phyloP scores from a whole-genome alignment of 1,140 invertebrate genomes.

The Panulirus ornatus region DNA sequence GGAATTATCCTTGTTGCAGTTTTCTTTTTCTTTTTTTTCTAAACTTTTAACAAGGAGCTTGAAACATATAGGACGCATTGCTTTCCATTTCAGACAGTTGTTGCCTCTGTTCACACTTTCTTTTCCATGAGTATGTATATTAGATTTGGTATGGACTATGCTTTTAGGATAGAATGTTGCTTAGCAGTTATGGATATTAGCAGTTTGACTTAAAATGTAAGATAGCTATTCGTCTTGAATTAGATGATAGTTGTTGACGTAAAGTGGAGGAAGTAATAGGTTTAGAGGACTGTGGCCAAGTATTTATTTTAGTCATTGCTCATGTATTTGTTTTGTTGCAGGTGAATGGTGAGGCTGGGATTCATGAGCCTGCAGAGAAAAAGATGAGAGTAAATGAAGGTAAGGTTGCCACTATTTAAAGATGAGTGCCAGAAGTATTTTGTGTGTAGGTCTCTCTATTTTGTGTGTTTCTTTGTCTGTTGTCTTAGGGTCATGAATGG shows the following conservation, averaged over 20 bases:
- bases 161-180: too few relatives aligned
- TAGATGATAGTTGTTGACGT: background rate
- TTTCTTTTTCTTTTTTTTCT: background rate
- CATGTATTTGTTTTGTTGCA: slow-evolving; percentile 11
- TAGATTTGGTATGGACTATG: too few relatives aligned
- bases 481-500: background rate
- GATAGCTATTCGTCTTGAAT: too few relatives aligned
- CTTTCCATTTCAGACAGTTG: background rate
- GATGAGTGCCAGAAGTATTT: background rate
- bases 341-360: slow-evolving; percentile 10
- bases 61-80: background rate
- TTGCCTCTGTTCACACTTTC: background rate
- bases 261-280: background rate
- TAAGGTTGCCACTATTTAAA: slow-evolving; percentile 9
- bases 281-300: background rate
- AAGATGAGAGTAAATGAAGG: slow-evolving; percentile 39
- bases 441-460: background rate
- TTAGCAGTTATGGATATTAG: too few relatives aligned
- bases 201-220: too few relatives aligned
- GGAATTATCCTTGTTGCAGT: background rate
- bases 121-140: background rate
- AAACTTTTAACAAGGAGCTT: background rate
- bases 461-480: background rate
- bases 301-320: too few relatives aligned
- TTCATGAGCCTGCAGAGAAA: slow-evolving; percentile 24